Evolutionary conservation across 2,797 vertebrate species (phyloP).

Genomic region (Protonibea diacanthus): DNA sequence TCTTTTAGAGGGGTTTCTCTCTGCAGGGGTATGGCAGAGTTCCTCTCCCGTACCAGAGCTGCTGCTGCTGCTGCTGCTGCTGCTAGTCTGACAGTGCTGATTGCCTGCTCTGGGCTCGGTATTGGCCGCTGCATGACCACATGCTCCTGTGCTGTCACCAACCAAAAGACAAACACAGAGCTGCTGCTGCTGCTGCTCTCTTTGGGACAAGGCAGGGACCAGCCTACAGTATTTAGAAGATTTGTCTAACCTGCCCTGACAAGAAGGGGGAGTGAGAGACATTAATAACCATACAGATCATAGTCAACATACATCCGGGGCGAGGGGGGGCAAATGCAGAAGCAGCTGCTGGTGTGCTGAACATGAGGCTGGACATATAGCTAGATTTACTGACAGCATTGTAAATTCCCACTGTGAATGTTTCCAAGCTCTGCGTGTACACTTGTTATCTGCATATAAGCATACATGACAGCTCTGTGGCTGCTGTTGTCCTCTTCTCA

Average conservation of each 20-base stretch:
- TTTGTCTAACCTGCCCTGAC: constrained; percentile 45
- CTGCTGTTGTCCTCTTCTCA: constrained; percentile 4
- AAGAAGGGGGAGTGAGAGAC: constrained; percentile 29
- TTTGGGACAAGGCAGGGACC: constrained; percentile 52
- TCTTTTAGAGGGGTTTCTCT: constrained; percentile 55
- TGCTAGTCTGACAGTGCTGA: constrained; percentile 57
- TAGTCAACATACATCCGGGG: constrained; percentile 8
- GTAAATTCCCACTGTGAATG: constrained; percentile 13
- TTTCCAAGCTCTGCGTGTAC: not conserved
- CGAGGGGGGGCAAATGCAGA: not conserved
- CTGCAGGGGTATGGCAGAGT: constrained; percentile 73
- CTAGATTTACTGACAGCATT: not conserved
- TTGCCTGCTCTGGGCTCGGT: constrained; percentile 68
- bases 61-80: constrained; percentile 50
- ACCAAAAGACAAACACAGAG: constrained; percentile 69
- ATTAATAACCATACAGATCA: constrained; percentile 17
- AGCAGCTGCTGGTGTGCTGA: not conserved
- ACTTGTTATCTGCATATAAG: not conserved
- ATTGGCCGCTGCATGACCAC: constrained; percentile 84
- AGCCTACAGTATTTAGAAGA: constrained; percentile 39
- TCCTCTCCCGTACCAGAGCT: constrained; percentile 65
- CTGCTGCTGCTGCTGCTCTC: constrained; percentile 52
- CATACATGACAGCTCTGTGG: constrained; percentile 9
- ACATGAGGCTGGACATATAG: constrained; percentile 6
- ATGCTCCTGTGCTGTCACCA: constrained; percentile 81